Percentiles rank a stretch among this genome's conserved stretches.
Evolutionary conservation across 2,797 vertebrate genomes (phyloP).

Genomic region (Acridotheres tristis): DNA sequence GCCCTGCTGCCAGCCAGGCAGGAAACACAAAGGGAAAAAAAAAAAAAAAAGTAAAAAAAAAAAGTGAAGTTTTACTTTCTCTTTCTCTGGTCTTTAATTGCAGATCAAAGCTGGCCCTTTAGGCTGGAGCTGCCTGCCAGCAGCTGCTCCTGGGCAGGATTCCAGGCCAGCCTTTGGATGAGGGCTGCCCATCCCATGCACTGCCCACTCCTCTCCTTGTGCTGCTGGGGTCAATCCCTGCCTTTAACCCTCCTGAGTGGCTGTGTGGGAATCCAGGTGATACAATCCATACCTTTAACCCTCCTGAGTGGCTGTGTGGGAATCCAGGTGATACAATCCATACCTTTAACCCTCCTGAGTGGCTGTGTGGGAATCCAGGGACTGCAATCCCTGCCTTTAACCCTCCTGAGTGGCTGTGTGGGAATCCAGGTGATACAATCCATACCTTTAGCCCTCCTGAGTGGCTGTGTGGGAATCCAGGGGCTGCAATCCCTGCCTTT

Average conservation of each 20-base stretch:
- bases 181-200: background rate
- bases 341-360: background rate
- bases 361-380: background rate
- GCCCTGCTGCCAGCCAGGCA: accelerated
- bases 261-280: background rate
- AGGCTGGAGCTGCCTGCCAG: background rate
- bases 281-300: background rate
- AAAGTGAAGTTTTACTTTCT: conserved; percentile 42
- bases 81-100: conserved; percentile 26
- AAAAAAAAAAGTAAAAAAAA: background rate
- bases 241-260: too few species aligned
- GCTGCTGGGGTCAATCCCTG: background rate
- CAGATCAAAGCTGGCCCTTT: conserved; percentile 29
- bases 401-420: background rate
- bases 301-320: background rate
- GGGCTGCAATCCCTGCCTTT: background rate
- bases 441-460: too few species aligned
- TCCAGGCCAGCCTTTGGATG: background rate
- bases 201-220: background rate
- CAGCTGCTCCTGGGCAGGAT: conserved; percentile 7
- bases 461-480: background rate
- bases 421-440: background rate
- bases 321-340: background rate
- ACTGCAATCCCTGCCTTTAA: background rate
- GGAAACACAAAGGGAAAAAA: background rate